Evolutionary conservation across 2,797 vertebrate genomes (phyloP).

Genomic region (Gallinago solitaria): DNA sequence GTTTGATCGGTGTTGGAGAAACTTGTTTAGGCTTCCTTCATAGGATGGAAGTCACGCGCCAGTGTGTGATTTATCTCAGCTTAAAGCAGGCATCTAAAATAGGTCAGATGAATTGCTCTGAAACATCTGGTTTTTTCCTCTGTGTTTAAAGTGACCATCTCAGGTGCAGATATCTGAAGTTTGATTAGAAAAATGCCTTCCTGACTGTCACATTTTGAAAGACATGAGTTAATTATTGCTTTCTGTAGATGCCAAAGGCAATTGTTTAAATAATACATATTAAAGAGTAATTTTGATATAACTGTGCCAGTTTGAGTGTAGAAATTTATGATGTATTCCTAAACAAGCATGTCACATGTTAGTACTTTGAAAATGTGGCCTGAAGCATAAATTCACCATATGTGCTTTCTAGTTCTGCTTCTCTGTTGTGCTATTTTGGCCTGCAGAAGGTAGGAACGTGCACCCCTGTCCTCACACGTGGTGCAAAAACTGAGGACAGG

Average conservation of each 20-base stretch:
- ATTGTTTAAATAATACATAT: not conserved
- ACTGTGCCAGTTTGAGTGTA: not conserved
- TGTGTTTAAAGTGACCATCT: not conserved
- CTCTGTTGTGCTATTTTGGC: not conserved
- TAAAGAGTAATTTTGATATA: not conserved
- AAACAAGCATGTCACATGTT: not conserved
- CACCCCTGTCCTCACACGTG: fast-evolving
- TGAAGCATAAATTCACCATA: not conserved
- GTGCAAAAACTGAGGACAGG: not conserved
- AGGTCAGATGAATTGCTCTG: constrained; percentile 5
- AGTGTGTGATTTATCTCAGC: constrained; percentile 4
- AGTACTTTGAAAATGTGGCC: not conserved
- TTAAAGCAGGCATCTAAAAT: constrained; percentile 29
- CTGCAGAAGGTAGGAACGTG: not conserved
- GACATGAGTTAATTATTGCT: not conserved
- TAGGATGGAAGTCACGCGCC: fast-evolving
- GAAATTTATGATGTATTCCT: not conserved
- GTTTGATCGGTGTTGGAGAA: not conserved
- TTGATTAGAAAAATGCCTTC: not conserved
- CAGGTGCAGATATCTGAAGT: not conserved
- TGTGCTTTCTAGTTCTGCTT: not conserved
- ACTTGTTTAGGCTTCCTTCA: not conserved
- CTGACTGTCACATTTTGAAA: not conserved
- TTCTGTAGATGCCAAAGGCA: not conserved
- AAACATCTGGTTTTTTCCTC: not conserved